These are phyloP conservation scores for Tauraco hartlaubi DNA, from an alignment of 2,797 vertebrate genomes.

Conservation along the genomic window DNA sequence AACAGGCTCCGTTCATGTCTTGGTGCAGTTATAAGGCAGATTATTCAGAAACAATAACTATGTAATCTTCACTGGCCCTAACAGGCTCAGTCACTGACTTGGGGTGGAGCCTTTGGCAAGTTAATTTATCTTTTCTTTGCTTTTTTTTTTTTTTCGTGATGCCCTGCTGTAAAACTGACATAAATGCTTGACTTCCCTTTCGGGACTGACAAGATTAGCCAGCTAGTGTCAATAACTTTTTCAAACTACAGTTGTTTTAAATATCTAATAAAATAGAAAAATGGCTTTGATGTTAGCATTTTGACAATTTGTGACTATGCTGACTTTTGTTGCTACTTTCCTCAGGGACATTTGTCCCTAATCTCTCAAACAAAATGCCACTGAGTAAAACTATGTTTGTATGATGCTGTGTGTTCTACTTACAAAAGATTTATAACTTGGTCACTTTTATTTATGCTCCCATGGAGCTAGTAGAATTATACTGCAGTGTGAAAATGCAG, in stretches of 20 bases:
- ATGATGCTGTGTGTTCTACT: constrained; percentile 41
- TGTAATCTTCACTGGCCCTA: neutral
- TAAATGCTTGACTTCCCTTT: neutral
- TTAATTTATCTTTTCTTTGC: neutral
- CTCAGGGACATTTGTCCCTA: constrained; percentile 39
- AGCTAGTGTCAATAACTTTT: neutral
- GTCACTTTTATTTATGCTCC: constrained; percentile 58
- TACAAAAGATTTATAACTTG: constrained; percentile 47
- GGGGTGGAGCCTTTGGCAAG: neutral
- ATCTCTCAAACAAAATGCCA: constrained; percentile 61
- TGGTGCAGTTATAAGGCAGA: neutral
- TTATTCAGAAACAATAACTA: neutral
- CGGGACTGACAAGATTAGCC: neutral
- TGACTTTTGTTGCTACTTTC: constrained; percentile 44
- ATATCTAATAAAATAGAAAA: constrained; percentile 4
- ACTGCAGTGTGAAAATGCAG: constrained; percentile 59
- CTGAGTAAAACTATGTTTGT: constrained; percentile 18
- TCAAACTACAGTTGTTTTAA: neutral
- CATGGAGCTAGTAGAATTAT: constrained; percentile 26
- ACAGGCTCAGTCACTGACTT: neutral
- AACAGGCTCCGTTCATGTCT: neutral
- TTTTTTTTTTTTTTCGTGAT: neutral
- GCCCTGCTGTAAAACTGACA: neutral
- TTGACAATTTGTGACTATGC: constrained; percentile 11
- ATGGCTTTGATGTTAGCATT: constrained; percentile 11